A percentile compares a stretch with the other conserved stretches of the same genome.
Conservation (phyloP, 2,113 vertebrate genomes). For the Thamnaconus septentrionalis region DNA sequence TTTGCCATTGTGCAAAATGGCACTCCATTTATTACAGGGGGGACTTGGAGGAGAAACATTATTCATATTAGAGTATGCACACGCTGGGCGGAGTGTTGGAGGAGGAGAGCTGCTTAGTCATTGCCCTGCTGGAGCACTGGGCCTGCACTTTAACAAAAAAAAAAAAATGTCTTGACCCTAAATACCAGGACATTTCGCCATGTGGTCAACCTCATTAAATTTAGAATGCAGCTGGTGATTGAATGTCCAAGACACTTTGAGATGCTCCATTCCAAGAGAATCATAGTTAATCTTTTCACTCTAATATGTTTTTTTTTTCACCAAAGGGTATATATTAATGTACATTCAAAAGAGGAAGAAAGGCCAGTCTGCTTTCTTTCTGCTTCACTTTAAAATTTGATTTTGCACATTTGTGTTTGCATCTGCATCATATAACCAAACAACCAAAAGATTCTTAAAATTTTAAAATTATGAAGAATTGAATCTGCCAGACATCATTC, state of each 20-base stretch:
- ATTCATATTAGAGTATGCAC: constrained; percentile 82
- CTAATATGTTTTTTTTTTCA: too few relatives aligned
- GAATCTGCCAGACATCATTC: too few relatives aligned
- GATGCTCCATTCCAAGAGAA: neutral
- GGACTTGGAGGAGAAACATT: constrained; percentile 80
- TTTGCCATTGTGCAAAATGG: constrained; percentile 93
- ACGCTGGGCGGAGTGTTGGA: constrained; percentile 39
- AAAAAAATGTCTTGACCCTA: constrained; percentile 19
- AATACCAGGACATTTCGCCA: constrained; percentile 8
- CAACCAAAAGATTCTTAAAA: too few relatives aligned
- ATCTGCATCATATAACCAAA: too few relatives aligned
- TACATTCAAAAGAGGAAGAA: too few relatives aligned
- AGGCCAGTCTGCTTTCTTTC: too few relatives aligned
- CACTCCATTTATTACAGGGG: constrained; percentile 90
- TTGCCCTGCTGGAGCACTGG: constrained; percentile 26
- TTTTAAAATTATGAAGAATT: too few relatives aligned
- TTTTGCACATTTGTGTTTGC: too few relatives aligned
- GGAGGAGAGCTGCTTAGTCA: constrained; percentile 55
- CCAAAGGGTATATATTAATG: too few relatives aligned
- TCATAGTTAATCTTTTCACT: too few relatives aligned
- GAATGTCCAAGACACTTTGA: neutral
- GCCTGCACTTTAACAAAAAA: neutral
- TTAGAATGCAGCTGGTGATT: constrained; percentile 6
- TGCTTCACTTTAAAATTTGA: too few relatives aligned
- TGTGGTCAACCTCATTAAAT: constrained; percentile 18